Conservation (phyloP, 2,113 vertebrate genomes). For the Phaethornis superciliosus region DNA sequence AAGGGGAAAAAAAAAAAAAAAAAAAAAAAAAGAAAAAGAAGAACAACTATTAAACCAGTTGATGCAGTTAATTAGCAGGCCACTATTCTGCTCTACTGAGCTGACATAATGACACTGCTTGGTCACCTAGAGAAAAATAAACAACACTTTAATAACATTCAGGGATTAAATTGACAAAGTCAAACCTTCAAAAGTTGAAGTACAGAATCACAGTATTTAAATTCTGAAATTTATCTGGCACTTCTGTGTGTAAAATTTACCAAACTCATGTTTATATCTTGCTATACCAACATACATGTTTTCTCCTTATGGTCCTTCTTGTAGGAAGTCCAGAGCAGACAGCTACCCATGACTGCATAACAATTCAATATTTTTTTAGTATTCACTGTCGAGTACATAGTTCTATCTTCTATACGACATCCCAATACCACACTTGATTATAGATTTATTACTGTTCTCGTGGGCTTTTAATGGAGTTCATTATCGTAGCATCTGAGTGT, state of each 20-base stretch:
- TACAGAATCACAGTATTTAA: neutral
- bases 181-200: neutral
- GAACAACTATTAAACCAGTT: neutral
- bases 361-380: neutral
- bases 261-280: neutral
- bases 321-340: neutral
- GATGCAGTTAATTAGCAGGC: neutral
- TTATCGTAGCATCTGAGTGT: neutral
- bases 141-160: neutral
- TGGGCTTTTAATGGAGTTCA: neutral
- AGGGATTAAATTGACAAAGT: neutral
- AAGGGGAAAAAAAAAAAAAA: too few relatives aligned
- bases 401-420: neutral
- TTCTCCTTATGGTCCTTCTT: neutral
- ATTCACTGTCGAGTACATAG: neutral
- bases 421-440: neutral
- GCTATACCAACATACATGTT: rapidly evolving
- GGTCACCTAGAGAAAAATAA: neutral
- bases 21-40: neutral
- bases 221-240: neutral
- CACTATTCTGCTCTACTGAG: neutral
- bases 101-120: neutral
- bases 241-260: neutral
- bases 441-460: neutral
- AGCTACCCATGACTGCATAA: neutral